These are phyloP conservation scores for Oreotrochilus melanogaster DNA, from an alignment of 2,113 vertebrate species.

Conservation along the genomic window DNA sequence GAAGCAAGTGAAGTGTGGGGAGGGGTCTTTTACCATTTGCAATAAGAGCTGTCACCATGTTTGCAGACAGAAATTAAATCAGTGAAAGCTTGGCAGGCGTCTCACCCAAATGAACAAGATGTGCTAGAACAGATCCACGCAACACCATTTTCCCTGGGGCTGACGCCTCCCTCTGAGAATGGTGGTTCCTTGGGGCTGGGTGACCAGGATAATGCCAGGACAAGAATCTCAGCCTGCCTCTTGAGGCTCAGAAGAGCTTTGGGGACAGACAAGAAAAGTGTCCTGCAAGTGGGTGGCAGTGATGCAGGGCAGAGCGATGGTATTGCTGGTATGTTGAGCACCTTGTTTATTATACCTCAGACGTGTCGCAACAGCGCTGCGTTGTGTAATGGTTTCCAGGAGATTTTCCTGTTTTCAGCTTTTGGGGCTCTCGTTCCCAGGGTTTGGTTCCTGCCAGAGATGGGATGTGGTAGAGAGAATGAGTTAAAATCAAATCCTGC, in stretches of 20 bases:
- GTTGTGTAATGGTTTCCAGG: slow-evolving; percentile 52
- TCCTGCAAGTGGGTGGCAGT: slow-evolving; percentile 43
- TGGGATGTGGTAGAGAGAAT: not conserved
- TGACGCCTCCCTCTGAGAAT: not conserved
- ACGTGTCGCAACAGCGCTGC: slow-evolving; percentile 19
- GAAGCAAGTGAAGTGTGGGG: rapidly evolving
- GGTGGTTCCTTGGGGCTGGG: not conserved
- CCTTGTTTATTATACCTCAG: slow-evolving; percentile 32
- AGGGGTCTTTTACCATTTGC: not conserved
- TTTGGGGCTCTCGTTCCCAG: slow-evolving; percentile 10
- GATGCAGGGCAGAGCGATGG: slow-evolving; percentile 8
- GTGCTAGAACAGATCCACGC: not conserved
- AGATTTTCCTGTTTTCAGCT: slow-evolving; percentile 24
- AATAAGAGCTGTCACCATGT: rapidly evolving
- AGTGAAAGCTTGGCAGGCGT: not conserved
- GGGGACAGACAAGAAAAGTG: slow-evolving; percentile 10
- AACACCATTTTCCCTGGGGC: not conserved
- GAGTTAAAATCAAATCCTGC: slow-evolving; percentile 1
- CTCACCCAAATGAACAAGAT: not conserved
- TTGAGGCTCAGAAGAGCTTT: not conserved
- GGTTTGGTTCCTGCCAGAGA: slow-evolving; percentile 8
- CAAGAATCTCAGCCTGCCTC: not conserved
- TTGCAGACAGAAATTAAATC: not conserved
- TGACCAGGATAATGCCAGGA: not conserved
- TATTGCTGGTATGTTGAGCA: slow-evolving; percentile 54